Percentiles rank a stretch among this genome's conserved stretches.
phyloP scores from a whole-genome alignment of 2,797 vertebrate species.

The Leuciscus waleckii region DNA sequence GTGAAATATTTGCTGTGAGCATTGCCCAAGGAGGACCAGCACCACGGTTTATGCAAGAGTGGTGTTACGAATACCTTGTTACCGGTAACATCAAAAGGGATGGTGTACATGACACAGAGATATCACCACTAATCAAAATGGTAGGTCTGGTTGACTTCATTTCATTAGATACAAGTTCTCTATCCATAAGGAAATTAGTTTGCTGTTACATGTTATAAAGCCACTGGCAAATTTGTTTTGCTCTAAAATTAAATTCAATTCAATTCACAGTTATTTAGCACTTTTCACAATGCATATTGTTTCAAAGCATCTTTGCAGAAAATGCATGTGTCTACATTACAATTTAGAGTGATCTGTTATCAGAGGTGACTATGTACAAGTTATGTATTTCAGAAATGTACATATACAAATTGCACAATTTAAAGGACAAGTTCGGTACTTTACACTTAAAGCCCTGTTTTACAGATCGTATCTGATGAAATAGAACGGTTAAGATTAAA shows the following conservation, averaged over 20 bases:
- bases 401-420: too few species aligned
- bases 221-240: background rate
- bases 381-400: too few species aligned
- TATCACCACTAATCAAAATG: constrained; percentile 18
- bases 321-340: too few species aligned
- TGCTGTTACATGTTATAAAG: background rate
- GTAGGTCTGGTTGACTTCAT: background rate
- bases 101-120: constrained; percentile 10
- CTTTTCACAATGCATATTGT: too few species aligned
- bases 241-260: background rate
- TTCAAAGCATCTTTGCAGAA: too few species aligned
- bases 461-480: too few species aligned
- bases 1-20: constrained; percentile 45
- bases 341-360: too few species aligned
- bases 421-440: too few species aligned
- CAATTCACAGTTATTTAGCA: too few species aligned
- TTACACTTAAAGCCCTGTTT: too few species aligned
- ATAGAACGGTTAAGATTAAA: too few species aligned
- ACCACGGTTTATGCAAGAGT: constrained; percentile 23
- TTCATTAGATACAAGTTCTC: background rate
- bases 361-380: too few species aligned
- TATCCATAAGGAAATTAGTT: background rate
- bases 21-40: constrained; percentile 34
- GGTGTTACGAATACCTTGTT: constrained; percentile 33
- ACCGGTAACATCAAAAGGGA: background rate